Evolutionary conservation across 2,888 invertebrate genomes (phyloP), one percentile per base, ranked within the genome.

Genomic region (Torymus auratus): DNA sequence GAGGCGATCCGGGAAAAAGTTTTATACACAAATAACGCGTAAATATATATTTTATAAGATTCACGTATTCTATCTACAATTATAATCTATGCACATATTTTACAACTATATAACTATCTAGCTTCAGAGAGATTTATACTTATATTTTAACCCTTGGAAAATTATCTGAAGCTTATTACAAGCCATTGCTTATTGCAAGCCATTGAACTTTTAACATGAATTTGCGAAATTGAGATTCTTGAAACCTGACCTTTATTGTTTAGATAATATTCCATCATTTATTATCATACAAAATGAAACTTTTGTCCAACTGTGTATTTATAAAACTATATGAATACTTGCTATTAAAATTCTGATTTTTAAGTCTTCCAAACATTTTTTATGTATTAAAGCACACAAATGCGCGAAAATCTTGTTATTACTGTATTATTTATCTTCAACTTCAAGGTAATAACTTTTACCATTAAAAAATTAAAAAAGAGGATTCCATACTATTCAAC

Each of bases 11-110:
- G 14, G 13, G 53, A 53, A 56, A 65, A 78, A 67, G 28, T 53
- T 79, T 74, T 64, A 58, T 69, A 61, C 56, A 69, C 64, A 68
- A 62, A 23, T 73, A 50, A 69, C 55, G 65, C 64, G 17, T 65
- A 52, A 76, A 68, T 69, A 52, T 41, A 41, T 50, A 65, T 64
- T 77, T 50, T 23, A 56, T 53, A 58, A 14, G 56, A 58, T 60
- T 65, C 50, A 56, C 13, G 56, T 65, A n/a, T n/a, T n/a, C n/a
- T 53, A 67, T 76, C 60, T 68, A 53, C 20, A 13, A 41, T 64
- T 10, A 28, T 61, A 20, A 71, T 71, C 53, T 72, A 67, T 78
- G 15, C 72, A 17, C 41, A 53, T 20, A 55, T 73, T 7, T 78
- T 65, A 75, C 28, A 68, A 17, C 23, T 53, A 72, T 53, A 41